Evolutionary conservation across 1,140 invertebrate species (phyloP).

Genomic region (Diorhabda elongata): DNA sequence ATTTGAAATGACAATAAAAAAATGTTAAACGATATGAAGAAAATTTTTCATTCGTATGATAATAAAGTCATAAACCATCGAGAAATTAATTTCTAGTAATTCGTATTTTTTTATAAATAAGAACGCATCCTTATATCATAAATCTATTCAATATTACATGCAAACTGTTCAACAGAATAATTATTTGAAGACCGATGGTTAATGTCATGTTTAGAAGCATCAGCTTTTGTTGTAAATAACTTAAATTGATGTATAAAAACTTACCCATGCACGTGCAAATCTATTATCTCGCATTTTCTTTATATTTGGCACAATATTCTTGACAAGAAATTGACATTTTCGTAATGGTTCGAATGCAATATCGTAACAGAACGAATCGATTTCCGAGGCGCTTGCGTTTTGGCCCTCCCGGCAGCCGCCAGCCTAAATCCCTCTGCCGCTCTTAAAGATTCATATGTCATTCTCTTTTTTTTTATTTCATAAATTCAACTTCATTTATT

Average conservation of each 20-base stretch:
- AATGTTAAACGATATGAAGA: too few relatives aligned
- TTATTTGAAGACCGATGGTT: not conserved
- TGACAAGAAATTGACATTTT: conserved; percentile 44
- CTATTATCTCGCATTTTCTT: conserved; percentile 42
- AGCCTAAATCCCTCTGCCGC: not conserved
- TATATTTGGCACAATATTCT: conserved; percentile 32
- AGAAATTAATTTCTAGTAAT: too few relatives aligned
- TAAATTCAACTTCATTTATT: too few relatives aligned
- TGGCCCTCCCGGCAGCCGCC: conserved; percentile 16
- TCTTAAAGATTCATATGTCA: not conserved
- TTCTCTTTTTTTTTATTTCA: too few relatives aligned
- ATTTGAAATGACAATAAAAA: too few relatives aligned
- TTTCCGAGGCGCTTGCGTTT: conserved; percentile 28
- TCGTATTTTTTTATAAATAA: too few relatives aligned
- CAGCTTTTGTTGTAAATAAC: not conserved
- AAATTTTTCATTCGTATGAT: too few relatives aligned
- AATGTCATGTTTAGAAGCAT: not conserved
- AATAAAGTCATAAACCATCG: too few relatives aligned
- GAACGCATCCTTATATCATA: too few relatives aligned
- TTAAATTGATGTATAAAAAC: conserved; percentile 15
- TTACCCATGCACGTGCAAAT: conserved; percentile 31
- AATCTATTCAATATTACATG: too few relatives aligned
- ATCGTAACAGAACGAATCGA: conserved; percentile 24
- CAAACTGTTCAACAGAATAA: not conserved
- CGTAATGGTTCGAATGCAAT: conserved; percentile 25